A percentile compares a stretch with the other conserved stretches of the same genome.
Evolutionary conservation across 2,888 invertebrate genomes (phyloP).

Genomic region (Poecilus cupreus): DNA sequence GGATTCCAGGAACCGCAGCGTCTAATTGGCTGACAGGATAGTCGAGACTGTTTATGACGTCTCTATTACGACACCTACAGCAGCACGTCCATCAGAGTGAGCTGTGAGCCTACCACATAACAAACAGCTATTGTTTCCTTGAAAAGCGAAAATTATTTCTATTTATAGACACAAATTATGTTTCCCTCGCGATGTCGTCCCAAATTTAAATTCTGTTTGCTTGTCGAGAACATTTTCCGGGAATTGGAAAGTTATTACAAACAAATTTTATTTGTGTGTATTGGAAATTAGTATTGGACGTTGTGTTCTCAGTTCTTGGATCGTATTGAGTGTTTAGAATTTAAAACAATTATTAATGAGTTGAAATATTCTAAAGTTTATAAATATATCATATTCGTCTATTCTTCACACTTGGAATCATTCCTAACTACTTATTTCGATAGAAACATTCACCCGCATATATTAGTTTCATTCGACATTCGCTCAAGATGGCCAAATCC

Average conservation of each 20-base stretch:
- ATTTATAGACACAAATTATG: slow-evolving; percentile 8
- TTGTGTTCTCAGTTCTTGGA: too few species aligned
- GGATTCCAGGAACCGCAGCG: slow-evolving; percentile 43
- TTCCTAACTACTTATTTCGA: too few species aligned
- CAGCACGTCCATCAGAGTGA: neutral
- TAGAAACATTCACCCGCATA: too few species aligned
- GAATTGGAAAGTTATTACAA: neutral
- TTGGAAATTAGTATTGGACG: neutral
- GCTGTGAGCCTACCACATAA: neutral
- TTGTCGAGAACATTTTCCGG: neutral
- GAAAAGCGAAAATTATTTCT: slow-evolving; percentile 12
- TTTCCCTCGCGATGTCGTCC: neutral
- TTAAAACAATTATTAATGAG: too few species aligned
- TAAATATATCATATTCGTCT: too few species aligned
- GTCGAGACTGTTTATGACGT: slow-evolving; percentile 50
- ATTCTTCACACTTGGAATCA: too few species aligned
- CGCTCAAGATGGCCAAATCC: too few species aligned
- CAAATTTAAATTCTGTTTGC: neutral
- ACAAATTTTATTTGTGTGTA: neutral
- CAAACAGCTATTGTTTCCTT: slow-evolving; percentile 26
- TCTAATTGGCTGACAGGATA: slow-evolving; percentile 56
- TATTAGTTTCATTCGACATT: too few species aligned
- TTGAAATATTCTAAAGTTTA: too few species aligned
- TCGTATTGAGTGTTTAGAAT: too few species aligned
- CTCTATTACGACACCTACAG: slow-evolving; percentile 45